Evolutionary conservation across 2,888 invertebrate genomes (phyloP).

Genomic region (Standfussiana lucernea): DNA sequence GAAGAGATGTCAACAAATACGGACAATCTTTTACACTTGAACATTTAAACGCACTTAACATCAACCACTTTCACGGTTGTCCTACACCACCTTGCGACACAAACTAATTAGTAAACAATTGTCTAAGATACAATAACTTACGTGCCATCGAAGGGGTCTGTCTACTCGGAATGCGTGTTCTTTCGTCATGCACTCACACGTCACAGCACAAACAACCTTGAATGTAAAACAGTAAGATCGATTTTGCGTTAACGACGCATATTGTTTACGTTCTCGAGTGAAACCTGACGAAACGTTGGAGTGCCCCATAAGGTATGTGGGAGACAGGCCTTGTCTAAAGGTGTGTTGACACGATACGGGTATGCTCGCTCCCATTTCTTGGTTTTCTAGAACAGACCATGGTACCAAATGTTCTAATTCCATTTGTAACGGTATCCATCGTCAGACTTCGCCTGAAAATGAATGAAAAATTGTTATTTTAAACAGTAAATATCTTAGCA

Average conservation of each 20-base stretch:
- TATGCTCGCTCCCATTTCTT: slow-evolving; percentile 41
- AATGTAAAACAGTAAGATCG: slow-evolving; percentile 60
- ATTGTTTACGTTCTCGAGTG: slow-evolving; percentile 81
- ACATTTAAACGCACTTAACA: slow-evolving; percentile 55
- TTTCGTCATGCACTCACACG: slow-evolving; percentile 71
- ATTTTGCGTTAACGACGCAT: slow-evolving; percentile 58
- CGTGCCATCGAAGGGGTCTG: slow-evolving; percentile 67
- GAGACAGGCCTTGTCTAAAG: slow-evolving; percentile 62
- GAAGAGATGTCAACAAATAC: slow-evolving; percentile 45
- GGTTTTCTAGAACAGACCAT: slow-evolving; percentile 6
- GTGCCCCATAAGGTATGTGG: slow-evolving; percentile 82
- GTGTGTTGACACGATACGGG: slow-evolving; percentile 57
- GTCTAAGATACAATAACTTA: slow-evolving; percentile 74
- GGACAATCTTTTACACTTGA: slow-evolving; percentile 43
- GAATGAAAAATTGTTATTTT: too few species aligned
- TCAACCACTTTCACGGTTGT: slow-evolving; percentile 36
- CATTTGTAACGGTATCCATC: neutral
- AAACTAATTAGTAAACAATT: slow-evolving; percentile 79
- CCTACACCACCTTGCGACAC: slow-evolving; percentile 75
- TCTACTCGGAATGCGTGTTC: slow-evolving; percentile 75
- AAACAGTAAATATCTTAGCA: too few species aligned
- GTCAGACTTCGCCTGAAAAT: too few species aligned
- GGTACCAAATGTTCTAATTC: slow-evolving; percentile 4
- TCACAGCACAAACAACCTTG: slow-evolving; percentile 62
- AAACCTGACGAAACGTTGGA: slow-evolving; percentile 81